phyloP scores from a whole-genome alignment of 2,113 vertebrate genomes.

The Psettodes erumei region DNA sequence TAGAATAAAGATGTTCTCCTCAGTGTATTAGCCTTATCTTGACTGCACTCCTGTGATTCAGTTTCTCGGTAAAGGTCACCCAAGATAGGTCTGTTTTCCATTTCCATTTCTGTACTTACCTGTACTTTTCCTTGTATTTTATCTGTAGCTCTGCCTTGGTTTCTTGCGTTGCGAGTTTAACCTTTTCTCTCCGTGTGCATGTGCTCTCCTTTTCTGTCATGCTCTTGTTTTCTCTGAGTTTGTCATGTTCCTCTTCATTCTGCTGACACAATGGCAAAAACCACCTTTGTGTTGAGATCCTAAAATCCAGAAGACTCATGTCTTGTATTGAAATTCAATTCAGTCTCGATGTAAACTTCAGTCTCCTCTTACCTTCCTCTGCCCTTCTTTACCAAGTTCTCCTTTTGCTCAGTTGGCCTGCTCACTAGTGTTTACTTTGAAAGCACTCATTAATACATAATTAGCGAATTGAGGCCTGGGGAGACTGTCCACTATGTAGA shows the following conservation, averaged over 20 bases:
- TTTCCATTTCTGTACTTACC: constrained; percentile 69
- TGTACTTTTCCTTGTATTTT: constrained; percentile 57
- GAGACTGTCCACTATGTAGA: constrained; percentile 60
- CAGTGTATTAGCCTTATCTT: constrained; percentile 68
- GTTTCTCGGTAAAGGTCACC: constrained; percentile 71
- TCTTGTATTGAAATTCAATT: constrained; percentile 1
- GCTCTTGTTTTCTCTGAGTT: not conserved
- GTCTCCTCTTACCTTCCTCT: not conserved
- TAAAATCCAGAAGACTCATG: not conserved
- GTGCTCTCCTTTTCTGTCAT: constrained; percentile 17
- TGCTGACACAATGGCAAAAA: constrained; percentile 5
- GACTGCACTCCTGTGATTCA: constrained; percentile 59
- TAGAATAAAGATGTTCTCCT: constrained; percentile 71
- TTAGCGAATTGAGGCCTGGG: constrained; percentile 66
- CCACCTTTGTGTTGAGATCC: constrained; percentile 2
- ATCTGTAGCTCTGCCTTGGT: constrained; percentile 43
- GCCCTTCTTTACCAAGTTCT: not conserved
- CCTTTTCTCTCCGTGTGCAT: constrained; percentile 41
- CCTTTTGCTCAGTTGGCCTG: constrained; percentile 19
- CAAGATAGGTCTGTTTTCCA: constrained; percentile 65
- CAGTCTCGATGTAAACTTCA: not conserved
- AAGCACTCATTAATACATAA: constrained; percentile 78
- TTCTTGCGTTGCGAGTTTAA: constrained; percentile 45
- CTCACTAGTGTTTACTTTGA: constrained; percentile 72
- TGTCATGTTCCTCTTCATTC: constrained; percentile 15